Base-by-base conservation (phyloP, 2,113 vertebrate species). In the Channa argus region DNA sequence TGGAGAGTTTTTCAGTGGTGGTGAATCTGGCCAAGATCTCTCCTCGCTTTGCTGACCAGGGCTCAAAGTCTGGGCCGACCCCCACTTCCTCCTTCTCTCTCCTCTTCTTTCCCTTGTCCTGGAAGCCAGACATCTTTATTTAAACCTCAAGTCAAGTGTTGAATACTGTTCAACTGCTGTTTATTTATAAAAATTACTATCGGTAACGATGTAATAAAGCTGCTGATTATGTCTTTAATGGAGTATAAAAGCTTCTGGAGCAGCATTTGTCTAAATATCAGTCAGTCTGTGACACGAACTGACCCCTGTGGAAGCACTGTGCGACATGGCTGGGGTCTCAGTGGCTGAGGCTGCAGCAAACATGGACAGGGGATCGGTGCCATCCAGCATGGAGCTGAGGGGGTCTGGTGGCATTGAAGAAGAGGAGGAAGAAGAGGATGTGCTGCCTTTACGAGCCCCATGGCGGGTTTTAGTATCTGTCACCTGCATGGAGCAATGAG, bases 1-100 rank as follows among this genome's bases (percentile, higher is more conserved):
- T 98, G 1, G 98, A 99, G 0, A 99, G 96, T 64, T 97, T 99
- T 79, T 99, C 98, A 0, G 96, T 98, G 47, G 98, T 99, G 6
- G 98, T 99, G 85, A 99, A 99, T 70, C 97, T 94, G 66, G 97
- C 90, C 51, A 99, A 94, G 86, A 99, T 98, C 55, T 99, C 97
- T n/a, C 94, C 95, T 10, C 97, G 95, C 79, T 98, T 99, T 68
- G 83, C 92, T 5, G 95, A 94, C 98, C 98, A 99, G 0, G 95
- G 95, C 36, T 99, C 97, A 93, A 99, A 99, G 79, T 99, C 97
- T 10, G 77, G 79, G 45, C 96, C 96, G 1, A 99, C 92, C 0
- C 68, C 78, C 24, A 92, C 92, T 64, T 81, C 93, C 3, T 96
- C 95, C 44, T 97, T 95, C 11, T 97, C 96, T 2, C 84, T 88